These are phyloP conservation scores for Steinernema carpocapsae DNA, from an alignment of 2,888 invertebrate genomes.

Conservation along the genomic window DNA sequence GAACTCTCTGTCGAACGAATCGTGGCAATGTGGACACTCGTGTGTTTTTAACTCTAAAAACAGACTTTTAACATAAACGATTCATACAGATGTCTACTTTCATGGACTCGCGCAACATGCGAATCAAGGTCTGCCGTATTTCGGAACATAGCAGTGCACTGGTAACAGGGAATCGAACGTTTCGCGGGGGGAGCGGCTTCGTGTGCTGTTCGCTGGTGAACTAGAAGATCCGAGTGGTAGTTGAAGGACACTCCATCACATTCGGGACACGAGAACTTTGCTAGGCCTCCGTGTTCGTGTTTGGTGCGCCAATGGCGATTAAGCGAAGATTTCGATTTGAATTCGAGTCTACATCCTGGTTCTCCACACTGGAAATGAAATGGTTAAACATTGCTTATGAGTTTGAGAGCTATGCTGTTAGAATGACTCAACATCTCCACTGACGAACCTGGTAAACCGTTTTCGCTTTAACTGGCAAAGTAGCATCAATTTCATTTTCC, in stretches of 20 bases:
- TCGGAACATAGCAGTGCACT: conserved; percentile 1
- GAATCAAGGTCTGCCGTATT: neutral
- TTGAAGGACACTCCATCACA: conserved; percentile 17
- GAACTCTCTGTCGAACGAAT: conserved; percentile 3
- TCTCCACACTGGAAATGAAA: neutral
- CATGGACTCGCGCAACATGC: conserved; percentile 15
- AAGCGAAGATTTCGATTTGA: neutral
- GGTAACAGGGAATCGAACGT: neutral
- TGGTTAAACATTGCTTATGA: no score
- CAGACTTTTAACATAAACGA: neutral
- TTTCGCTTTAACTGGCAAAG: neutral
- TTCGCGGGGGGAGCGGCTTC: conserved; percentile 10
- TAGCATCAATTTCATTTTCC: neutral
- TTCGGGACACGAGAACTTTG: neutral
- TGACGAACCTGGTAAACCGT: neutral
- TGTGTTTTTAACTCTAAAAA: conserved; percentile 8
- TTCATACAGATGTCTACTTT: neutral
- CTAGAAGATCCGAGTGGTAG: conserved; percentile 7
- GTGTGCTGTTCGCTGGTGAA: neutral
- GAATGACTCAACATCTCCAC: neutral
- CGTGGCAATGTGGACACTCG: conserved; percentile 3
- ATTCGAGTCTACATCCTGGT: neutral
- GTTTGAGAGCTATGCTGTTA: no score
- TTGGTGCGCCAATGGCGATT: conserved; percentile 15
- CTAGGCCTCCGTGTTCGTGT: conserved; percentile 15